phyloP scores from a whole-genome alignment of 1,140 invertebrate genomes.

The Monochamus saltuarius region DNA sequence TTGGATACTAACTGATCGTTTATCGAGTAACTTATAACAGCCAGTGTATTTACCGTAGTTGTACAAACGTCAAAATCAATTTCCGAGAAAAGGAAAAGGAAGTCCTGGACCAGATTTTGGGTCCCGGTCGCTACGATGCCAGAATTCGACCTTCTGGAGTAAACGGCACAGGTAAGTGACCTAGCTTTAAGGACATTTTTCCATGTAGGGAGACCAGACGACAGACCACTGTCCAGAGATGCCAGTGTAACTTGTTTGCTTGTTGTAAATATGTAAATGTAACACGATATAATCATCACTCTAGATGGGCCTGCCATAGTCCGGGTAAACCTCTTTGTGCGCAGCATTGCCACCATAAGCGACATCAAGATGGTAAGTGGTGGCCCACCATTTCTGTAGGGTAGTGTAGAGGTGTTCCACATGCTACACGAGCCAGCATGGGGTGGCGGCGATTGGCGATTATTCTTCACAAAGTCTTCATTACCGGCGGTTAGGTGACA shows the following conservation, averaged over 20 bases:
- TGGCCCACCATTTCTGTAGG: conserved; percentile 36
- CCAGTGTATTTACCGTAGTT: not conserved
- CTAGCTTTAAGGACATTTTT: conserved; percentile 18
- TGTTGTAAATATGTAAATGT: conserved; percentile 40
- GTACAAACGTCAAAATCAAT: conserved; percentile 73
- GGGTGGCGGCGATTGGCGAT: conserved; percentile 31
- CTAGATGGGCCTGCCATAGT: conserved; percentile 90
- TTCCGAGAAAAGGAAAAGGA: conserved; percentile 92
- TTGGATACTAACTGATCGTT: too few species aligned
- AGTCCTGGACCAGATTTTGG: conserved; percentile 89
- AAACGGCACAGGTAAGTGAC: conserved; percentile 83
- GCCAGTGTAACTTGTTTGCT: conserved; percentile 31
- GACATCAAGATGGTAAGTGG: conserved; percentile 97
- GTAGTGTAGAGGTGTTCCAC: conserved; percentile 44
- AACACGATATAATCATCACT: conserved; percentile 52
- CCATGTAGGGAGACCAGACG: conserved; percentile 29
- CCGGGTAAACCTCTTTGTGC: conserved; percentile 93
- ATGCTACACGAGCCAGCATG: conserved; percentile 44
- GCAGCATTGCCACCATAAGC: conserved; percentile 96
- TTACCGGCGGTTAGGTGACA: too few species aligned
- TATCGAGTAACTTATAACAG: too few species aligned
- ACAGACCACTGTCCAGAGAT: conserved; percentile 16
- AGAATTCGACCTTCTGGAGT: conserved; percentile 88
- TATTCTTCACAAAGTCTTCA: not conserved
- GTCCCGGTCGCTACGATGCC: conserved; percentile 86